Conservation (phyloP, 2,797 vertebrate genomes). For the Urocyon cinereoargenteus region DNA sequence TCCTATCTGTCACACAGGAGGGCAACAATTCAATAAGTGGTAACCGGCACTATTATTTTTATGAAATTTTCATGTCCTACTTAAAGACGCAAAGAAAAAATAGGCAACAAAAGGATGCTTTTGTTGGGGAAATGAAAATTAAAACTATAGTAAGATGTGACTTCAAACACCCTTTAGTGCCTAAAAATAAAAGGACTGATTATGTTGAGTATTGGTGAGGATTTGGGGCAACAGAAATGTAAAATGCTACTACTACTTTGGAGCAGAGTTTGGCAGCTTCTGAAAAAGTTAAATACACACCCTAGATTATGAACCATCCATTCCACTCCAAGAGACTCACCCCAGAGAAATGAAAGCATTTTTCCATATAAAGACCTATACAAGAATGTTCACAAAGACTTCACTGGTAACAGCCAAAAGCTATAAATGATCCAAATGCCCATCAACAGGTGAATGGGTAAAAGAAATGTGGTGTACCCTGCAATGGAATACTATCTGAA, state of each 20-base stretch:
- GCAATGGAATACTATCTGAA: neutral
- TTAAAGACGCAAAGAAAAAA: neutral
- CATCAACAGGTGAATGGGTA: neutral
- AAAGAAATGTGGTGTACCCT: neutral
- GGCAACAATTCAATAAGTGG: neutral
- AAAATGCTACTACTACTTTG: neutral
- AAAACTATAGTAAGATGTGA: neutral
- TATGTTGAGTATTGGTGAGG: neutral
- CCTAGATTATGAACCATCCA: neutral
- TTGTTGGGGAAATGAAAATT: conserved; percentile 28
- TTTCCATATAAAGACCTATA: neutral
- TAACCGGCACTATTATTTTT: neutral
- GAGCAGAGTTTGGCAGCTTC: neutral
- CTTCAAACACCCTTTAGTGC: neutral
- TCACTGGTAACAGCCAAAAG: neutral
- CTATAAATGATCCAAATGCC: neutral
- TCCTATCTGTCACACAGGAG: neutral
- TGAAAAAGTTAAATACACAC: neutral
- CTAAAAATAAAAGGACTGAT: conserved; percentile 46
- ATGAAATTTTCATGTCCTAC: neutral
- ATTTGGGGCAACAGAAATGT: neutral
- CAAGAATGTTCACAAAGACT: neutral
- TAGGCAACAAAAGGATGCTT: neutral
- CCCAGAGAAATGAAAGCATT: neutral
- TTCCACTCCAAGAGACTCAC: neutral